Evolutionary conservation across 2,888 invertebrate species (phyloP).

Genomic region (Thymelicus lineola): DNA sequence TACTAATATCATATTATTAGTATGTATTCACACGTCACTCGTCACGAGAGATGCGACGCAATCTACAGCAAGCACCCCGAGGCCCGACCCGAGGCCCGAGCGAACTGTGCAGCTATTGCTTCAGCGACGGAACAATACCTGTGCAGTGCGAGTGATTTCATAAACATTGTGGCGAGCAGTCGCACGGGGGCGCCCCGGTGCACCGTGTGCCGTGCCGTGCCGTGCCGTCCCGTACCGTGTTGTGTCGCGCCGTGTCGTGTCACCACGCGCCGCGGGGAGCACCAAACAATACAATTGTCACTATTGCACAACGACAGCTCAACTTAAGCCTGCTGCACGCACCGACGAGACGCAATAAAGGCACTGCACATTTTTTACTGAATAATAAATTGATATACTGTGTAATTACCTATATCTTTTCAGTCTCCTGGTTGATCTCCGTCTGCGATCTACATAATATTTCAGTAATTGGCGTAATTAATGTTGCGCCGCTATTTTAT

Average conservation of each 20-base stretch:
- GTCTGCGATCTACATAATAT: too few species aligned
- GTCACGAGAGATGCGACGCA: too few species aligned
- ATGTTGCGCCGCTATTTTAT: too few species aligned
- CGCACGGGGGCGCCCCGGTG: neutral
- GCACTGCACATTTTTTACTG: neutral
- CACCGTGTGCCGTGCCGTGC: neutral
- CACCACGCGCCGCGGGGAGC: neutral
- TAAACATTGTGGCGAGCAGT: neutral
- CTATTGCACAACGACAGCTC: constrained; percentile 20
- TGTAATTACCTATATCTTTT: too few species aligned
- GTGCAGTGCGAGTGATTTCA: neutral
- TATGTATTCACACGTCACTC: too few species aligned
- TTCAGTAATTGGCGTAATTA: too few species aligned
- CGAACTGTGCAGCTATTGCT: too few species aligned
- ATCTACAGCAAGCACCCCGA: too few species aligned
- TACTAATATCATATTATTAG: too few species aligned
- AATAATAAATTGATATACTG: neutral
- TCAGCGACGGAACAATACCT: neutral
- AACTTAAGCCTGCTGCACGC: neutral
- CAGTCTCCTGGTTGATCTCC: too few species aligned
- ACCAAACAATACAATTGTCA: constrained; percentile 19
- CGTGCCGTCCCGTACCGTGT: neutral
- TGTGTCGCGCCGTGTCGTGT: neutral
- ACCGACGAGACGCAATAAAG: neutral
- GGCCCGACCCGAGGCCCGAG: too few species aligned